A percentile compares a stretch with the other conserved stretches of the same genome.
phyloP scores from a whole-genome alignment of 1,140 invertebrate genomes.

The Brachionus plicatilis region DNA sequence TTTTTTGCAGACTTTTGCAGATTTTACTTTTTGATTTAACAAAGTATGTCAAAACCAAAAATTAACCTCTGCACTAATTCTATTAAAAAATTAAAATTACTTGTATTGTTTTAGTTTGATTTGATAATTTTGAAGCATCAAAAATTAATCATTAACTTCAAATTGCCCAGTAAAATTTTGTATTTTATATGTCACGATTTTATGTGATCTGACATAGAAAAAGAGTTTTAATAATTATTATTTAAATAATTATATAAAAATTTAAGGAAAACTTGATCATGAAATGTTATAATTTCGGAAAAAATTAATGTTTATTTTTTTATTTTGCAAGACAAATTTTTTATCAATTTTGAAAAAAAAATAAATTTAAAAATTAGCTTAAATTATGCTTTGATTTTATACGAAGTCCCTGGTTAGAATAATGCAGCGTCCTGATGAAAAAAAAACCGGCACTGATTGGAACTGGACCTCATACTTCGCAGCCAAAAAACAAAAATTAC shows the following conservation, averaged over 20 bases:
- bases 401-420: background rate
- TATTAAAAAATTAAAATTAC: no score
- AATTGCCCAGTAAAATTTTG: no score
- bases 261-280: background rate
- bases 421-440: slow-evolving; percentile 20
- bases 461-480: slow-evolving; percentile 28
- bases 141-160: no score
- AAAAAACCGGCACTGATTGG: slow-evolving; percentile 6
- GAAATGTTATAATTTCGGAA: background rate
- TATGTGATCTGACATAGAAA: no score
- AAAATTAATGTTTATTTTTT: background rate
- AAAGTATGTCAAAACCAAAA: no score
- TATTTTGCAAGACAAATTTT: background rate
- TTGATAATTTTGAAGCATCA: no score
- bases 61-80: no score
- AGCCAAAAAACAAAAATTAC: slow-evolving; percentile 32
- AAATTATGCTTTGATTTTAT: background rate
- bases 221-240: no score
- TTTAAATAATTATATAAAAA: background rate
- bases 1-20: no score
- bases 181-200: no score
- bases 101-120: no score
- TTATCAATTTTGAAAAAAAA: background rate
- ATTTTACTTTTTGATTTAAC: no score
- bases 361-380: background rate